A percentile compares a stretch with the other conserved stretches of the same genome.
Evolutionary conservation across 2,797 vertebrate species (phyloP).

Genomic region (Gadopsis bispinosus): DNA sequence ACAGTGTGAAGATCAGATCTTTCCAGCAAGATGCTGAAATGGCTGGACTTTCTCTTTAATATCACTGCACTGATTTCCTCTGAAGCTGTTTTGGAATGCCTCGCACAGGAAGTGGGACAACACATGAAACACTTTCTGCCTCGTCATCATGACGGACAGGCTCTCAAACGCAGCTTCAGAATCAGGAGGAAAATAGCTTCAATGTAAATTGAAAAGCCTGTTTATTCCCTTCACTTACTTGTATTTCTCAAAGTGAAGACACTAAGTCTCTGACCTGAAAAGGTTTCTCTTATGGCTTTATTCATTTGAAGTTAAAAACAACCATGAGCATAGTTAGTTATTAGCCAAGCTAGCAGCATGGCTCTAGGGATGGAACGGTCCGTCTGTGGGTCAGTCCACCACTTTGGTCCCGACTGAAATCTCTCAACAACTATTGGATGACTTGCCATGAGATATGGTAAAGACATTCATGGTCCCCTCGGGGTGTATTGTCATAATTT

Average conservation of each 20-base stretch:
- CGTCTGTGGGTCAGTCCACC: background rate
- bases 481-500: background rate
- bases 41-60: background rate
- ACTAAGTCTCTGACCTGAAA: background rate
- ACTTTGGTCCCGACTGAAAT: background rate
- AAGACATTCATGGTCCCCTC: background rate
- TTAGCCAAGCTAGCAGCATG: background rate
- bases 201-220: background rate
- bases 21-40: background rate
- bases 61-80: background rate
- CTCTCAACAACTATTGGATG: background rate
- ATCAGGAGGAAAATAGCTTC: background rate
- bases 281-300: too few relatives aligned
- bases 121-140: slow-evolving; percentile 33
- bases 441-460: background rate
- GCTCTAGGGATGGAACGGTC: too few relatives aligned
- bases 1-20: background rate
- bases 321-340: too few relatives aligned
- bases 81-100: background rate
- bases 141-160: slow-evolving; percentile 39
- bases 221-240: background rate
- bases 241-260: background rate
- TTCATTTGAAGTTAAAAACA: too few relatives aligned
- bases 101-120: slow-evolving; percentile 30
- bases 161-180: background rate